Percentiles rank a stretch among this genome's conserved stretches.
phyloP scores from a whole-genome alignment of 2,888 invertebrate genomes.

The Ophion slaviceki region DNA sequence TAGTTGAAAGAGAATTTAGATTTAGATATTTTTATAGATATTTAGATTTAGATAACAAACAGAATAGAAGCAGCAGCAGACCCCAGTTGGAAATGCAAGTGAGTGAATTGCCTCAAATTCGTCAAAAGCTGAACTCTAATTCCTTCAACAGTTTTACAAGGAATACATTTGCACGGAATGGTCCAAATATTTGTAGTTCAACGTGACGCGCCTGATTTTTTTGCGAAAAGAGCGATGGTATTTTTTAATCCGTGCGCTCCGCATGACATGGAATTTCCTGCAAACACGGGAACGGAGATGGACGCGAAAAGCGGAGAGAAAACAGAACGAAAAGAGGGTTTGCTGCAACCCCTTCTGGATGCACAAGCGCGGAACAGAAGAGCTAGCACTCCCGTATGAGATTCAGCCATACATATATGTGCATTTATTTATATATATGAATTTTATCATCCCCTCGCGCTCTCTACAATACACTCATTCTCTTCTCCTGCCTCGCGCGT shows the following conservation, averaged over 20 bases:
- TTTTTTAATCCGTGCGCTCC: background rate
- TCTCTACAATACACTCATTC: slow-evolving; percentile 7
- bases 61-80: too few species aligned
- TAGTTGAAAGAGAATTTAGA: too few species aligned
- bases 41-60: too few species aligned
- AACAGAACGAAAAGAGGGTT: slow-evolving; percentile 8
- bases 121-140: too few species aligned
- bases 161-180: too few species aligned
- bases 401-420: slow-evolving; percentile 7
- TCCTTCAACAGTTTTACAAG: too few species aligned
- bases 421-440: background rate
- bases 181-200: background rate
- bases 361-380: slow-evolving; percentile 20
- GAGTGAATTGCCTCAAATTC: too few species aligned
- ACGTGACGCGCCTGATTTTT: background rate
- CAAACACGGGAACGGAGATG: background rate
- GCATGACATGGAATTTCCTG: background rate
- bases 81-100: too few species aligned
- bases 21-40: too few species aligned
- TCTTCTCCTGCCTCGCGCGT: background rate
- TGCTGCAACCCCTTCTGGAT: slow-evolving; percentile 37
- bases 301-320: slow-evolving; percentile 17
- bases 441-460: slow-evolving; percentile 34
- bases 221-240: background rate
- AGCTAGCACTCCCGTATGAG: slow-evolving; percentile 24